Base-by-base conservation (phyloP, 2,888 invertebrate genomes). In the Eulithis prunata region DNA sequence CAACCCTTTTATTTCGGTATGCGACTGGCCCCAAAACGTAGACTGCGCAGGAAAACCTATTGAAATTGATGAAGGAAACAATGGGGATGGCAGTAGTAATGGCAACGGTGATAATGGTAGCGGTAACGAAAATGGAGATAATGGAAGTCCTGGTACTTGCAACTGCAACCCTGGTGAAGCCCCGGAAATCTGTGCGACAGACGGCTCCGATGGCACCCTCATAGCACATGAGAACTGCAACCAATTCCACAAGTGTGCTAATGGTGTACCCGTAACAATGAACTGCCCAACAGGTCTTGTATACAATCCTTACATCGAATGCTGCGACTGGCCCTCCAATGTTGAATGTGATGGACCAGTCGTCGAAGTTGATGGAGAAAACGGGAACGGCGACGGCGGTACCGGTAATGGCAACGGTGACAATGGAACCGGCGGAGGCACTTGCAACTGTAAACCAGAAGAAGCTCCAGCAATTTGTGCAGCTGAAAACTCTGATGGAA, bases 201-300 rank as follows among this genome's bases (percentile, higher is more conserved):
- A 66, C 5, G 75, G 68, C 4, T 79, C 80, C 0, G 75, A 79
- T 7, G 78, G 79, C 2, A 59, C 70, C 2, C 62, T 81, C 0
- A 47, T 81, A 0, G 78, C 81, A 0, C 75, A 81, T 46, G 78
- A 83, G 63, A 71, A 78, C 38, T 83, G 83, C 57, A 78, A 80
- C 56, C 59, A 76, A 61, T 81, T 78, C 55, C 81, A 79, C 61
- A 76, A 72, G 13, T 83, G 83, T 46, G 55, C 49, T 38, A 61
- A 78, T 8, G 73, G 75, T 10, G 32, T 28, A 1, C 70, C 73
- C 8, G 68, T 74, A 10, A 56, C 70, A 3, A 10, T 71, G 1
- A 51, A n/a, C 13, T 75, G 75, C 49, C 58, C 57, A 8, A 11
- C 38, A 13, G 38, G 28, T 2, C 66, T 73, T 0, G 8, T 73